Base-by-base conservation (phyloP, 2,888 invertebrate species). In the Ecdyonurus torrentis region DNA sequence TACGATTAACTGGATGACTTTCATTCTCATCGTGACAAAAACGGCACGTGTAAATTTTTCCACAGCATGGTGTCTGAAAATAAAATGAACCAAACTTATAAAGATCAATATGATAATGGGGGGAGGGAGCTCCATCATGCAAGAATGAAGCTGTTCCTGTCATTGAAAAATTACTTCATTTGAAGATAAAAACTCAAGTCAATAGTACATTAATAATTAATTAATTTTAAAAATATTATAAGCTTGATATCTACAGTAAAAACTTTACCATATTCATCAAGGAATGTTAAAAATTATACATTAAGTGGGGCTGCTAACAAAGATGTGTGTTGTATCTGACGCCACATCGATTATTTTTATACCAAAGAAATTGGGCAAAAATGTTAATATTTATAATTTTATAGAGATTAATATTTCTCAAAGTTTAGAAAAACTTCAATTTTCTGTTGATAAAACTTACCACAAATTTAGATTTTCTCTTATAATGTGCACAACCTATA, bases 21-120 rank as follows among this genome's bases (percentile, higher is more conserved):
- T 92, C 92, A 52, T 73, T 86, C 71, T 92, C 91, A 74, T 94
- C 91, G 69, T 94, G 93, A 71, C 93, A 93, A 73, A 92, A 89
- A 25, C 93, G 83, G 72, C 93, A 93, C 66, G 87, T 85, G 74
- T 92, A 93, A 7, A 89, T 83, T 75, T 91, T 91, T 70, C 86
- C 85, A 76, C 93, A 93, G 73, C 92, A 92, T 62, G 91, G 91
- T 22, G 91, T 88, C 92, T 93, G 77, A 22, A 80, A 77, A 15
- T n/a, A 55, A 20, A 20, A 55, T 55, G n/a, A 55, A 10, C 7
- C n/a, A 55, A 7, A 5, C 22, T 22, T 10, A 22, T 18, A 50
- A 50, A 50, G 18, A 50, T 10, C 10, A 50, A 50, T 50, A 10
- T 7, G 10, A 10, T 50, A 7, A 50, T 50, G 50, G 7, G 10